These are phyloP conservation scores for Sceliomorpha sp. DNA, from an alignment of 2,888 invertebrate genomes.

Conservation along the genomic window DNA sequence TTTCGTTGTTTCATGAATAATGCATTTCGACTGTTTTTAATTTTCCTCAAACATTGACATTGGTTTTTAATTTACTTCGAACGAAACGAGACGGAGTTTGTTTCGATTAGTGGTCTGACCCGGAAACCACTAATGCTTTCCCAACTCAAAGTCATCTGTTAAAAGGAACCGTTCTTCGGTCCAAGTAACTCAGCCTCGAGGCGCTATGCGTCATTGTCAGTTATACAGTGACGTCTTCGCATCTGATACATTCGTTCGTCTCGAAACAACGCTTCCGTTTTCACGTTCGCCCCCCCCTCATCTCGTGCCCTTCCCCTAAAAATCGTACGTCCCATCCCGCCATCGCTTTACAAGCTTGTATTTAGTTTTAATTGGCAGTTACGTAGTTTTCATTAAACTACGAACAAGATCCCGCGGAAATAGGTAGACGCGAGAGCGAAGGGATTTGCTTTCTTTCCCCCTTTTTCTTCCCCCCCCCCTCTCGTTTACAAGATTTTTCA, in stretches of 20 bases:
- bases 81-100: slow-evolving; percentile 29
- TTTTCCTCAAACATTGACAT: slow-evolving; percentile 32
- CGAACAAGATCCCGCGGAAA: slow-evolving; percentile 37
- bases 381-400: slow-evolving; percentile 46
- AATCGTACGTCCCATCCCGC: slow-evolving; percentile 32
- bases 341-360: slow-evolving; percentile 42
- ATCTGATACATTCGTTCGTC: slow-evolving; percentile 25
- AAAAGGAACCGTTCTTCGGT: slow-evolving; percentile 36
- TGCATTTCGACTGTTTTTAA: background rate
- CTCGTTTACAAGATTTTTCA: slow-evolving; percentile 30
- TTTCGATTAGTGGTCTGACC: slow-evolving; percentile 43
- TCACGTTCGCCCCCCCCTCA: background rate
- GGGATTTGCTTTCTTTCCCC: slow-evolving; percentile 25
- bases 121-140: slow-evolving; percentile 33
- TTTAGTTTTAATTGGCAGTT: slow-evolving; percentile 49
- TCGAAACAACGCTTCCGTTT: slow-evolving; percentile 7
- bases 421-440: slow-evolving; percentile 36
- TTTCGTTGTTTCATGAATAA: background rate
- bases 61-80: slow-evolving; percentile 25
- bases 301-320: slow-evolving; percentile 18
- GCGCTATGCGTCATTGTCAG: slow-evolving; percentile 32
- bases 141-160: slow-evolving; percentile 40
- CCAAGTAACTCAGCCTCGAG: slow-evolving; percentile 14
- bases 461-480: slow-evolving; percentile 22
- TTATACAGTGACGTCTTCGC: slow-evolving; percentile 12